A percentile compares a stretch with the other conserved stretches of the same genome.
Evolutionary conservation across 2,888 invertebrate genomes (phyloP).

Genomic region (Melikaiella ostensackeni): DNA sequence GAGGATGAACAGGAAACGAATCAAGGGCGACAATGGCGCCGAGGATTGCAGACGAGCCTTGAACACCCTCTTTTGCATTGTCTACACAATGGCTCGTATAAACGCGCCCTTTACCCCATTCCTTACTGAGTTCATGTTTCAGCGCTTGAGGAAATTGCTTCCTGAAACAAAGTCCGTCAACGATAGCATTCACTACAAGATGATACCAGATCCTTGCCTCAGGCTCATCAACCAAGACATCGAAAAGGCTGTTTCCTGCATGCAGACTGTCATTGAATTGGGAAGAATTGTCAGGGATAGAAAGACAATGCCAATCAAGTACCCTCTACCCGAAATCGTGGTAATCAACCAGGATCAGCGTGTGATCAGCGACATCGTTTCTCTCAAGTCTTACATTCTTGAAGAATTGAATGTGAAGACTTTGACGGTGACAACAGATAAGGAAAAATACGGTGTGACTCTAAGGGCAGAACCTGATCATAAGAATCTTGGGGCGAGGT

Average conservation of each 20-base stretch:
- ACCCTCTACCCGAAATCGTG: constrained; percentile 97
- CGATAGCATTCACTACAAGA: constrained; percentile 94
- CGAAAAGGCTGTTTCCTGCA: constrained; percentile 92
- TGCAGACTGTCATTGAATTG: constrained; percentile 97
- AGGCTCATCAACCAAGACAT: constrained; percentile 89
- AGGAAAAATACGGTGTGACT: constrained; percentile 93
- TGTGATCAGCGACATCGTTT: constrained; percentile 87
- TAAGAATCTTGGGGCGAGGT: constrained; percentile 90
- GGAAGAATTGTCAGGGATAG: constrained; percentile 95
- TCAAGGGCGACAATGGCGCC: constrained; percentile 93
- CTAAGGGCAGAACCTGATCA: constrained; percentile 97
- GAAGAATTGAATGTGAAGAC: constrained; percentile 95
- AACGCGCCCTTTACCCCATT: constrained; percentile 99
- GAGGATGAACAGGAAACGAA: constrained; percentile 94
- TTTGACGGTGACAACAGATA: constrained; percentile 91
- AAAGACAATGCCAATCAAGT: constrained; percentile 96
- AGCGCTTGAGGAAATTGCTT: constrained; percentile 86
- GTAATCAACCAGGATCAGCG: constrained; percentile 92
- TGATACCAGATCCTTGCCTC: constrained; percentile 88
- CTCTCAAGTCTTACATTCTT: constrained; percentile 90
- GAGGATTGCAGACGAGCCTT: constrained; percentile 91
- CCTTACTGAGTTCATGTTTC: constrained; percentile 96
- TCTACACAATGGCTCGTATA: constrained; percentile 92
- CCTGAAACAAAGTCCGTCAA: constrained; percentile 77
- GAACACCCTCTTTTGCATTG: constrained; percentile 91